These are phyloP conservation scores for Phenganax stokvisi DNA, from an alignment of 92 coral and sea anemone genomes.

Conservation along the genomic window DNA sequence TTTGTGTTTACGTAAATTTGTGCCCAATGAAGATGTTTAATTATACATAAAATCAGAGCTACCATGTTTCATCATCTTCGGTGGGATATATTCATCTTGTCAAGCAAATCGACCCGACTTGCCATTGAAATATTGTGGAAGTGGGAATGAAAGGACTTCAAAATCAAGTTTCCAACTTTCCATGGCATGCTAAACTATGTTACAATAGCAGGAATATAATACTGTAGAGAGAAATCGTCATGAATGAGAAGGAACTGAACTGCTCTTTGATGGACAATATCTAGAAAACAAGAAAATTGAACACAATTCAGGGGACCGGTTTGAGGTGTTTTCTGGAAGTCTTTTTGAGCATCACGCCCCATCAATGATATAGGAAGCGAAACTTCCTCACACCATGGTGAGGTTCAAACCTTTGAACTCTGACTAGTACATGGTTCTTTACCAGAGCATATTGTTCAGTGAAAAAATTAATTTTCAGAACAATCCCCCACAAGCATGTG, in stretches of 20 bases:
- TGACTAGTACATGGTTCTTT: no score
- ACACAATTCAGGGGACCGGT: background rate
- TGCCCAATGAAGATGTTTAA: no score
- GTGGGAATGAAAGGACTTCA: background rate
- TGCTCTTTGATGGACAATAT: constrained; percentile 83
- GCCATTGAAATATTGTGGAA: no score
- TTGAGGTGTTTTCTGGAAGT: background rate
- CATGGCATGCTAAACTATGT: constrained; percentile 15
- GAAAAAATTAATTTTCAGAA: background rate
- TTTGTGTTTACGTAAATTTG: no score
- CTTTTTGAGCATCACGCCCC: background rate
- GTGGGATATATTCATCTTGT: no score
- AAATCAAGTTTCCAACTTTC: background rate
- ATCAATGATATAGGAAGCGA: no score
- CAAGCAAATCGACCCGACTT: no score
- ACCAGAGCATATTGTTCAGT: background rate
- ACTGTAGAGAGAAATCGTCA: constrained; percentile 90
- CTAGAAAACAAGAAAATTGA: constrained; percentile 43
- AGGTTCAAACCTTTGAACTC: no score
- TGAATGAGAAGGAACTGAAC: constrained; percentile 86
- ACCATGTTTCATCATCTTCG: no score
- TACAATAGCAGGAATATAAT: constrained; percentile 81
- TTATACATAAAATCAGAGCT: no score
- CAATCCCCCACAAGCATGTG: background rate
- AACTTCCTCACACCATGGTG: no score